These are phyloP conservation scores for Antheraea mylitta DNA, from an alignment of 1,140 invertebrate species.

Conservation along the genomic window DNA sequence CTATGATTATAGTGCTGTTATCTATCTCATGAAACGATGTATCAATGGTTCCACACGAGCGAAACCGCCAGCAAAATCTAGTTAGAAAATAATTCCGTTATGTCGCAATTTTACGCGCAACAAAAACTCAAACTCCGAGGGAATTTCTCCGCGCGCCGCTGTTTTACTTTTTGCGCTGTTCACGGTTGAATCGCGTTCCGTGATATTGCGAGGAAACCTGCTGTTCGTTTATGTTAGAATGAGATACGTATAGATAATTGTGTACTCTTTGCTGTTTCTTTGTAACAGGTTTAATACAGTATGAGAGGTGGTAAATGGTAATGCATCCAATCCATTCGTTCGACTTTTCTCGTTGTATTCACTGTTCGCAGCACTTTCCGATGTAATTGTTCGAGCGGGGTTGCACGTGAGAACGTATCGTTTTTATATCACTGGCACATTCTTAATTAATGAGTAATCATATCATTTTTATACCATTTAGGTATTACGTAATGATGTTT, in stretches of 20 bases:
- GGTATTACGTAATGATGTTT: neutral
- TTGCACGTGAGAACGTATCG: slow-evolving; percentile 21
- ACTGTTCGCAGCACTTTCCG: slow-evolving; percentile 30
- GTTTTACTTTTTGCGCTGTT: slow-evolving; percentile 45
- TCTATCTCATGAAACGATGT: neutral
- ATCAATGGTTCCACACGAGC: neutral
- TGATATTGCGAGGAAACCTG: slow-evolving; percentile 30
- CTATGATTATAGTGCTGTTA: neutral
- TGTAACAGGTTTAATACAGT: slow-evolving; percentile 8
- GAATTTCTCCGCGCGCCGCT: slow-evolving; percentile 52
- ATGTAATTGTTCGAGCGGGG: slow-evolving; percentile 21
- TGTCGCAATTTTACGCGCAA: slow-evolving; percentile 51
- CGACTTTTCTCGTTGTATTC: slow-evolving; percentile 24
- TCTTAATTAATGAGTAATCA: neutral
- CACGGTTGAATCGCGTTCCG: slow-evolving; percentile 51
- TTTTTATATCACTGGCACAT: slow-evolving; percentile 5
- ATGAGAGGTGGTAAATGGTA: slow-evolving; percentile 2
- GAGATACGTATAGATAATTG: slow-evolving; percentile 9
- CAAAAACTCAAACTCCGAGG: slow-evolving; percentile 45
- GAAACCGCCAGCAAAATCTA: neutral
- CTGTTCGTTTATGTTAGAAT: slow-evolving; percentile 16
- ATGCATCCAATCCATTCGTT: slow-evolving; percentile 20
- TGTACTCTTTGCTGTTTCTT: slow-evolving; percentile 23
- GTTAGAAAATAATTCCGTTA: slow-evolving; percentile 38
- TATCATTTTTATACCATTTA: neutral